Evolutionary conservation across 2,888 invertebrate species (phyloP), one percentile per base, ranked within the genome.

Genomic region (Nemotelus pantherinus): DNA sequence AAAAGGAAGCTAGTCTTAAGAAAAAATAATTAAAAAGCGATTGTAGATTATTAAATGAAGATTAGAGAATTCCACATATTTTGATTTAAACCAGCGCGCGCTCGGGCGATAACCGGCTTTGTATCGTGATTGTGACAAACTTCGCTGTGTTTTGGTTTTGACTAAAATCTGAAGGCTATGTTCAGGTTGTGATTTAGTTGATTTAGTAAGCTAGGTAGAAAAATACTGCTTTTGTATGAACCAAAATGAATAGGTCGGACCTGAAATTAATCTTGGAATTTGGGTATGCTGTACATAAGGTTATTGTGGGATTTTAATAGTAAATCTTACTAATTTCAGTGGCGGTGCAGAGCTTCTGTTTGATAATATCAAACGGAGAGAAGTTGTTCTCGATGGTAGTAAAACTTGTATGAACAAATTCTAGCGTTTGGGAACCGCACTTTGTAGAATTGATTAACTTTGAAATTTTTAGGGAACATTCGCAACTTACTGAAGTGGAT

Each of bases 271-370:
- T 82, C 55, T 77, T 86, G 39, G 86, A 86, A 77, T 86, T 86
- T 68, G 83, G 84, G 86, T 86, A 55, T 43, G 70, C 25, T 70
- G 2, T 50, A 43, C 39, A 41, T 60, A 41, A 4, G 7, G 25
- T 58, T n/a, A n/a, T n/a, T 58, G 9, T 25, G n/a, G 25, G 9
- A n/a, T 5, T 5, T 4, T 25, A 25, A 58, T 9, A 50, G 6
- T 44, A 43, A 7, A 4, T 39, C 39, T 58, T 45, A 45, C 6
- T 57, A 10, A 3, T n/a, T 9, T 48, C 83, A 94, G 95, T 60
- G 97, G 98, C 10, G 98, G 98, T 2, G 96, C 96, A 0, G 97
- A 98, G 85, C 86, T 96, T n/a, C 87, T 98, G 1, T 95, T 97
- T 85, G 93, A 93, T 80, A 95, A 94, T 83, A 90, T 93, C 74